phyloP scores from a whole-genome alignment of 1,140 invertebrate species.

The Magallana ariakensis region DNA sequence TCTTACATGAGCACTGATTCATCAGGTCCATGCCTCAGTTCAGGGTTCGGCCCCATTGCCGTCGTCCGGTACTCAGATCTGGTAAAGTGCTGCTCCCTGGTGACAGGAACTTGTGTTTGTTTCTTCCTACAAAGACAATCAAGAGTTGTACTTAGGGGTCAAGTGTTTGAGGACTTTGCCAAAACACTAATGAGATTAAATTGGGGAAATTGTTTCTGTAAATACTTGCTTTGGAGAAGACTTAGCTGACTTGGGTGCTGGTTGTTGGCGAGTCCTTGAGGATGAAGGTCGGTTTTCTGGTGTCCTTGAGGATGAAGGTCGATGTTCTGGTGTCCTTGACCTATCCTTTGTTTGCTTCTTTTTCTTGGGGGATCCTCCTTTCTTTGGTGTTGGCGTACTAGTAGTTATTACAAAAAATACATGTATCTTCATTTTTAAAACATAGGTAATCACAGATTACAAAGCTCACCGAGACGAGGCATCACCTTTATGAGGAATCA shows the following conservation, averaged over 20 bases:
- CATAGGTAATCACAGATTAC: too few relatives aligned
- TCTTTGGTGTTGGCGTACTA: background rate
- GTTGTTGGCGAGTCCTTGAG: too few relatives aligned
- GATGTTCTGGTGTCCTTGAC: background rate
- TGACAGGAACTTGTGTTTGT: background rate
- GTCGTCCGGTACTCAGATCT: background rate
- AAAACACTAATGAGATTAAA: background rate
- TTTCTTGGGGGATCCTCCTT: conserved; percentile 26
- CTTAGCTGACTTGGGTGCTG: background rate
- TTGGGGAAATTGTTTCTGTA: background rate
- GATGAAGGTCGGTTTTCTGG: too few relatives aligned
- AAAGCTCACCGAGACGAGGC: too few relatives aligned
- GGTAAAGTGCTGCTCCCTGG: background rate
- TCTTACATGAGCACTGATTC: conserved; percentile 35
- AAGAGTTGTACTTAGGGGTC: background rate
- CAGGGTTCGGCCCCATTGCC: conserved; percentile 31
- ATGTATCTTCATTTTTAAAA: too few relatives aligned
- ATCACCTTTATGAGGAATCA: too few relatives aligned
- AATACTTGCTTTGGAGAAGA: background rate
- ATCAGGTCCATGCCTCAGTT: conserved; percentile 36
- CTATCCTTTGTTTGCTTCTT: background rate
- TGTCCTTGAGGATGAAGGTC: background rate
- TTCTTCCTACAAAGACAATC: background rate
- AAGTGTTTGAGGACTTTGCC: background rate
- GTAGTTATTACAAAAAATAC: too few relatives aligned